Percentiles rank a stretch among this genome's conserved stretches.
Conservation (phyloP, 2,113 vertebrate genomes). For the Charina bottae region DNA sequence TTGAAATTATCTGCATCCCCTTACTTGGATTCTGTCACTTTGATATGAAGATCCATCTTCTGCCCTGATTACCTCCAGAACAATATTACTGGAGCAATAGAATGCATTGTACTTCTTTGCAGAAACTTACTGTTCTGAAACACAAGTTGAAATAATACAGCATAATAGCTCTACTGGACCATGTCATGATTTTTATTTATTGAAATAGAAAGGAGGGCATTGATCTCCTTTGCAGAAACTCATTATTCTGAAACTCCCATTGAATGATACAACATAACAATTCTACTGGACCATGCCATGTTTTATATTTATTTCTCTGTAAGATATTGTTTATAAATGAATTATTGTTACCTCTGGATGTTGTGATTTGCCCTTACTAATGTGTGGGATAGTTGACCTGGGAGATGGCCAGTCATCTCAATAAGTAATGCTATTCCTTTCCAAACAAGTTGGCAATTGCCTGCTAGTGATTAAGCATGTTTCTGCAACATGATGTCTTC, state of each 20-base stretch:
- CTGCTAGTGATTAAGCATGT: conserved; percentile 1
- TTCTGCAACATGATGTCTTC: background rate
- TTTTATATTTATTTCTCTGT: background rate
- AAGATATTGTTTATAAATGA: conserved; percentile 1
- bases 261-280: background rate
- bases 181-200: background rate
- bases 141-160: background rate
- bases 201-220: background rate
- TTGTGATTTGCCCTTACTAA: background rate
- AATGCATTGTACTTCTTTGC: background rate
- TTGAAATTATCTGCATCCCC: background rate
- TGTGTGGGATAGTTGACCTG: background rate
- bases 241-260: background rate
- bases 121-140: background rate
- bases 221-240: background rate
- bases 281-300: background rate
- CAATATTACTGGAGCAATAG: background rate
- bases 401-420: background rate
- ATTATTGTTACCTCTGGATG: background rate
- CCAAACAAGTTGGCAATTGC: background rate
- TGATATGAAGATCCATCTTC: background rate
- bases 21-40: background rate
- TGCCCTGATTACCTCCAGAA: background rate
- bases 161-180: background rate
- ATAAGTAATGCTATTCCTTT: background rate